Base-by-base conservation (phyloP, 2,888 invertebrate genomes). In the Leptopilina myrica region DNA sequence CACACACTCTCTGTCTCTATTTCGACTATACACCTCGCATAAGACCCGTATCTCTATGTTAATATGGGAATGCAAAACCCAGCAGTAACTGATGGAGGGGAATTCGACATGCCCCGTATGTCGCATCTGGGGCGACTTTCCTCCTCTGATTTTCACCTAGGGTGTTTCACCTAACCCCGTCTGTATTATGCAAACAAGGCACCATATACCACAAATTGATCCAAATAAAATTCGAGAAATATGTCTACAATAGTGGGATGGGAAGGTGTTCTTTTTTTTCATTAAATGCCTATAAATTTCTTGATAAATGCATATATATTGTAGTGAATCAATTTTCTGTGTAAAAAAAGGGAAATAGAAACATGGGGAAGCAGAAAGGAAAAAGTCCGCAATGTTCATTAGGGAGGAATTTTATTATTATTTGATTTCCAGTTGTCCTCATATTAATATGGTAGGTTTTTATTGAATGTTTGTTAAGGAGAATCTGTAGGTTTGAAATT, bases 31-130 rank as follows among this genome's bases (percentile, higher is more conserved):
- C 49, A 49, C 12, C 49, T 9, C 49, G 49, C 12, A 49, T 84
- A 85, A 88, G 88, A 89, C 89, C 43, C 88, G 88, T 90, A 90
- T 89, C 89, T 90, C 89, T 88, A 90, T 89, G 91, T 90, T 91
- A 91, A 91, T 90, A 89, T 89, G 89, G 87, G 89, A 89, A 89
- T 89, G 89, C 85, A 78, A 82, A 43, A 83, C 80, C 84, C 78
- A 82, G 82, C 82, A 80, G 84, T 85, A 78, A 84, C 82, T 83
- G 85, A 87, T 87, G 86, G 86, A 86, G 86, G 90, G 89, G 88
- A 88, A 89, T 89, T 89, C 85, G 90, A 89, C 87, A 87, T 88
- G 87, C 87, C 84, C 86, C 80, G 86, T 81, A 84, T 84, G 82
- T 86, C 87, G 83, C 86, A 86, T 88, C 86, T 86, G 86, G 83